Conservation (phyloP, 2,113 vertebrate genomes). For the Ptychochromis oligacanthus region DNA sequence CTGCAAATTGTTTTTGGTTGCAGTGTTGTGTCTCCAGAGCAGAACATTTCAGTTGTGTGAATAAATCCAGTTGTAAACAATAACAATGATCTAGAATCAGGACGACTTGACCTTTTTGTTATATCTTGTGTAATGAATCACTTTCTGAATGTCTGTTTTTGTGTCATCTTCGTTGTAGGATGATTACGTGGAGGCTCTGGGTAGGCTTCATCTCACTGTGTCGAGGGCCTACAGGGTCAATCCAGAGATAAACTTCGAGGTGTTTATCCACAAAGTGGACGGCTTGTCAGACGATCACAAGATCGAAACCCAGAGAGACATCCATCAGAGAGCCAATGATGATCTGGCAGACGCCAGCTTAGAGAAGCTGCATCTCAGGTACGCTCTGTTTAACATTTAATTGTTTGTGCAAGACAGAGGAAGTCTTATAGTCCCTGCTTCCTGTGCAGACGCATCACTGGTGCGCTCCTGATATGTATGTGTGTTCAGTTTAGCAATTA, state of each 20-base stretch:
- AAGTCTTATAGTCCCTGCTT: too few relatives aligned
- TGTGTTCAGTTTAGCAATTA: too few relatives aligned
- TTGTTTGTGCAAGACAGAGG: neutral
- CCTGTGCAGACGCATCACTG: too few relatives aligned
- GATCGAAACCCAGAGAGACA: constrained; percentile 99
- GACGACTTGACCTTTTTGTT: too few relatives aligned
- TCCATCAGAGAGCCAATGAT: constrained; percentile 98
- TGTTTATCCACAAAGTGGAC: constrained; percentile 99
- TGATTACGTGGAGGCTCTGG: constrained; percentile 97
- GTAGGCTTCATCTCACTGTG: constrained; percentile 96
- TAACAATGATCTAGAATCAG: too few relatives aligned
- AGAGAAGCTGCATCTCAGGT: constrained; percentile 99
- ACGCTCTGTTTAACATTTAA: neutral
- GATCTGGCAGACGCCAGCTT: constrained; percentile 96
- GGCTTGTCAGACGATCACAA: constrained; percentile 99
- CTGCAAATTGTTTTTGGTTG: neutral
- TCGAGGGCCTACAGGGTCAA: constrained; percentile 98
- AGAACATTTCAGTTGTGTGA: neutral
- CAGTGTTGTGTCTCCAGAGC: neutral
- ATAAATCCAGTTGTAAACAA: too few relatives aligned
- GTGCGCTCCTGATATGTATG: too few relatives aligned
- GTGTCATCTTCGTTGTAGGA: constrained; percentile 78
- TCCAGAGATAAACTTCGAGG: constrained; percentile 99
- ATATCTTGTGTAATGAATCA: neutral
- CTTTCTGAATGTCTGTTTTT: neutral